Percentiles rank a stretch among this genome's conserved stretches.
phyloP scores from a whole-genome alignment of 2,888 invertebrate genomes.

The Diabrotica balteata region DNA sequence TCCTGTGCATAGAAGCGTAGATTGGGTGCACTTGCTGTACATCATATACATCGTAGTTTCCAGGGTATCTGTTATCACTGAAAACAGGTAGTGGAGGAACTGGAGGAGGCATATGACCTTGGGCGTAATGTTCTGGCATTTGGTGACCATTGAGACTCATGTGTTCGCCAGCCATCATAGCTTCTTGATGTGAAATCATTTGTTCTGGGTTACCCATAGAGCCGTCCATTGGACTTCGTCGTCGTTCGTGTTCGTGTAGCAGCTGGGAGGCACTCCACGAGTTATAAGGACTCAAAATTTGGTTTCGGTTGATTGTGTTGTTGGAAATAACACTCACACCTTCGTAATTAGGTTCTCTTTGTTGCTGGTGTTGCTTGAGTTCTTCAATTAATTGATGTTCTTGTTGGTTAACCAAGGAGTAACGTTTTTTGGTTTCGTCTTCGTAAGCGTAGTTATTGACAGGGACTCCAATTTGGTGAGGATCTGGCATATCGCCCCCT shows the following conservation, averaged over 20 bases:
- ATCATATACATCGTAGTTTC: constrained; percentile 60
- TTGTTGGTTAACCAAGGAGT: constrained; percentile 61
- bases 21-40: constrained; percentile 58
- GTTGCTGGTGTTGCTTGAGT: constrained; percentile 58
- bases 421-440: constrained; percentile 61
- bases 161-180: constrained; percentile 52
- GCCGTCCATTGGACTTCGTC: constrained; percentile 62
- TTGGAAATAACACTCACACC: constrained; percentile 58
- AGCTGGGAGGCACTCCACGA: constrained; percentile 69
- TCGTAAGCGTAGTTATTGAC: constrained; percentile 59
- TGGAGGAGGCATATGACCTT: constrained; percentile 58
- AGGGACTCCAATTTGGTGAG: constrained; percentile 61
- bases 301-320: constrained; percentile 58
- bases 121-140: constrained; percentile 51
- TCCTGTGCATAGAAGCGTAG: constrained; percentile 59
- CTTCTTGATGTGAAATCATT: constrained; percentile 51
- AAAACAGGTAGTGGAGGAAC: constrained; percentile 64
- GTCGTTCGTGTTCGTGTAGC: constrained; percentile 66
- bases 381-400: constrained; percentile 61
- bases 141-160: constrained; percentile 54
- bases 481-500: constrained; percentile 55
- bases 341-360: constrained; percentile 50
- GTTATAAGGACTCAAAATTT: constrained; percentile 64
- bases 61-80: constrained; percentile 57
- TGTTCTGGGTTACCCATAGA: constrained; percentile 48